Percentiles rank a stretch among this genome's conserved stretches.
Evolutionary conservation across 2,888 invertebrate genomes (phyloP).

Genomic region (Cataglyphis albicans): DNA sequence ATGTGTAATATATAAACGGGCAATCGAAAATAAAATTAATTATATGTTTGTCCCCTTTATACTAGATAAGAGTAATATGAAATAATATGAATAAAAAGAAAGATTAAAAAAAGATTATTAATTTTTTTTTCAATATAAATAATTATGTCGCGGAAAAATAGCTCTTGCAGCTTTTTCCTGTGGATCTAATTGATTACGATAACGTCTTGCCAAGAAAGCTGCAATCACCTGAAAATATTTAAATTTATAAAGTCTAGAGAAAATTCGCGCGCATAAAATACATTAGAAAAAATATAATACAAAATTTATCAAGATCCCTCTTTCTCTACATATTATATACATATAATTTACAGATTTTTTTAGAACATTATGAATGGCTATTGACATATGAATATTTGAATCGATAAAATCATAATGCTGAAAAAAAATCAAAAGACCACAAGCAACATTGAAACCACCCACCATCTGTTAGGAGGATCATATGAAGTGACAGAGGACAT

Average conservation of each 20-base stretch:
- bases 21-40: conserved; percentile 37
- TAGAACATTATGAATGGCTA: conserved; percentile 37
- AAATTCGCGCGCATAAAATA: not conserved
- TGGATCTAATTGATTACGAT: conserved; percentile 93
- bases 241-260: conserved; percentile 33
- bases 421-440: conserved; percentile 65
- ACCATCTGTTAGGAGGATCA: conserved; percentile 84
- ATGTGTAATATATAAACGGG: not conserved
- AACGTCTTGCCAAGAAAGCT: conserved; percentile 92
- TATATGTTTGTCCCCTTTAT: not conserved
- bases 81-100: conserved; percentile 34
- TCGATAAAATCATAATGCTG: conserved; percentile 43
- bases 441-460: conserved; percentile 79
- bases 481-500: conserved; percentile 85
- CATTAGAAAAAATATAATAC: not conserved
- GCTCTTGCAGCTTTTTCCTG: conserved; percentile 91
- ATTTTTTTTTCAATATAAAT: conserved; percentile 85
- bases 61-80: conserved; percentile 1
- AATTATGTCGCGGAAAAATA: conserved; percentile 89
- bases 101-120: conserved; percentile 28
- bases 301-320: conserved; percentile 22
- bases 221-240: conserved; percentile 91
- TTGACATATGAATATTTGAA: conserved; percentile 35
- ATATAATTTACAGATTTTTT: conserved; percentile 36
- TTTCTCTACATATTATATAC: conserved; percentile 24